These are phyloP conservation scores for Oligia strigilis DNA, from an alignment of 2,888 invertebrate genomes.

Conservation along the genomic window DNA sequence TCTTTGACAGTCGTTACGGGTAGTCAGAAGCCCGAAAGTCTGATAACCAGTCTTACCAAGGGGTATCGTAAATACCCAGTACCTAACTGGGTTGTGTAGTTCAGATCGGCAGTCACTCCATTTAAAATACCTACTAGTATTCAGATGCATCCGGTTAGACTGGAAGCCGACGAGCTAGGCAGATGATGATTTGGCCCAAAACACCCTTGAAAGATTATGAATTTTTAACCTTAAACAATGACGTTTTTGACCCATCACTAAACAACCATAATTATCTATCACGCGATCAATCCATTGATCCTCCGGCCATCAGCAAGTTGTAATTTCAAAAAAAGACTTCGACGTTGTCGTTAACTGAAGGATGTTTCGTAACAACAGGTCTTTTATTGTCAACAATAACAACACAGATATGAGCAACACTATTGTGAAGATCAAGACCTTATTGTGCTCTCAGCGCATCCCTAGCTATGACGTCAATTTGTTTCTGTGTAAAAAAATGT, in stretches of 20 bases:
- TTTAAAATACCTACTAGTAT: too few species aligned
- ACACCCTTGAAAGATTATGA: neutral
- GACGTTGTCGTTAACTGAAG: conserved; percentile 29
- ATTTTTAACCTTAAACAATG: neutral
- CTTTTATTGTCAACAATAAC: conserved; percentile 48
- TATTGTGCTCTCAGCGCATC: conserved; percentile 31
- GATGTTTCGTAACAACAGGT: conserved; percentile 50
- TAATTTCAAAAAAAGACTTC: conserved; percentile 33
- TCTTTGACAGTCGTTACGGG: too few species aligned
- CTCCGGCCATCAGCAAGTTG: conserved; percentile 12
- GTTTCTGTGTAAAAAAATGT: neutral
- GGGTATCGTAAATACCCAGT: too few species aligned
- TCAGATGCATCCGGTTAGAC: too few species aligned
- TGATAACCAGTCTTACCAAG: too few species aligned
- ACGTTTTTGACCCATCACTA: neutral
- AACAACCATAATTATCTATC: neutral
- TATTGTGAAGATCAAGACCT: conserved; percentile 43
- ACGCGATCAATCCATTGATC: neutral
- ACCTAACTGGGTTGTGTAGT: too few species aligned
- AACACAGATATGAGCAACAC: conserved; percentile 46
- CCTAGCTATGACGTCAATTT: conserved; percentile 22
- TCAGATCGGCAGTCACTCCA: too few species aligned
- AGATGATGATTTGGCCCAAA: neutral
- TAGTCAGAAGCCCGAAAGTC: too few species aligned
- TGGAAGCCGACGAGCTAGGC: too few species aligned